Percentiles rank a stretch among this genome's conserved stretches.
Evolutionary conservation across 2,888 invertebrate genomes (phyloP).

Genomic region (Cataglyphis livida): DNA sequence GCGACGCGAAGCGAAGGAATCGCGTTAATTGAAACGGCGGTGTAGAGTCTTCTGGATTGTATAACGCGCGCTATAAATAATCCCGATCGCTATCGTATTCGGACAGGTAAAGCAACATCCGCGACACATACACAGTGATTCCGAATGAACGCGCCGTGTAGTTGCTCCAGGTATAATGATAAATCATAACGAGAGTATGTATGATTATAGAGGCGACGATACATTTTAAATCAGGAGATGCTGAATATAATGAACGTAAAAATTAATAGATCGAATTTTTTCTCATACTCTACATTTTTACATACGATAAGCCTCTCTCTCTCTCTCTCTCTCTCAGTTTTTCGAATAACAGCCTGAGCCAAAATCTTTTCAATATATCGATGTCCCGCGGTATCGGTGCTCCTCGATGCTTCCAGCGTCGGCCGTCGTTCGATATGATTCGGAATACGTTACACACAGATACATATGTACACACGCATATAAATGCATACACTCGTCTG

Average conservation of each 20-base stretch:
- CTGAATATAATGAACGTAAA: background rate
- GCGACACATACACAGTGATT: background rate
- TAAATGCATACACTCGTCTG: background rate
- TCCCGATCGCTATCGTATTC: conserved; percentile 30
- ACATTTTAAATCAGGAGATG: background rate
- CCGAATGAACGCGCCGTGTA: conserved; percentile 13
- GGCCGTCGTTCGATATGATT: conserved; percentile 43
- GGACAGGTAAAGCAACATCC: conserved; percentile 13
- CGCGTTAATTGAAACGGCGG: conserved; percentile 35
- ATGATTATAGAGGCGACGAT: background rate
- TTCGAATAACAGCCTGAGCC: background rate
- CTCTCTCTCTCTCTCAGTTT: background rate
- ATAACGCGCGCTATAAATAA: conserved; percentile 16
- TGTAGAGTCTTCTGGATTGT: background rate
- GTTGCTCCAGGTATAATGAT: background rate
- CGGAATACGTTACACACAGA: conserved; percentile 21
- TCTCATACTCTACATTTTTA: background rate
- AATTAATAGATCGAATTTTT: background rate
- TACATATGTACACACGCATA: too few relatives aligned
- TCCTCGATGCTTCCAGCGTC: conserved; percentile 26
- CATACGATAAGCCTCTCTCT: background rate
- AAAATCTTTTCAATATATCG: conserved; percentile 8
- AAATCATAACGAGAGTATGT: background rate
- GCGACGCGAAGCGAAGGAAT: conserved; percentile 29
- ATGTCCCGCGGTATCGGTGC: conserved; percentile 23